Base-by-base conservation (phyloP, 2,888 invertebrate genomes). In the Agrochola lota region DNA sequence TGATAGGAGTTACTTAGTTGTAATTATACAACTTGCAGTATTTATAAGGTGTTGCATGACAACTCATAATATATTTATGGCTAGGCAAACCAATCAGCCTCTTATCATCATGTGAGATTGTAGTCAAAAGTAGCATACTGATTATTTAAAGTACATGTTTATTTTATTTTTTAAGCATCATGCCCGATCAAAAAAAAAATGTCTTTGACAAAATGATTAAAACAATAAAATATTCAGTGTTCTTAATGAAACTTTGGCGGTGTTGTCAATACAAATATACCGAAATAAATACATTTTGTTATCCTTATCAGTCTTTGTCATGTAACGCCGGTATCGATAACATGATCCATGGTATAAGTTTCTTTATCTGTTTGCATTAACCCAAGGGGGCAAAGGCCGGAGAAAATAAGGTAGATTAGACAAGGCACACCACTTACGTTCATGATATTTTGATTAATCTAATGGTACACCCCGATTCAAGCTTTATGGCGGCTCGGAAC, bases 241-340 rank as follows among this genome's bases (percentile, higher is more conserved):
- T 8, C 23, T 55, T 40, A 55, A 30, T 9, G 9, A 74, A 3
- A 59, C 20, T n/a, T 59, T 7, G 8, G n/a, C 30, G 15, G 77
- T 49, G 23, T 57, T 64, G 64, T 64, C 5, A 46, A 35, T 46
- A 64, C 46, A 23, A 77, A 78, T 4, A 78, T 4, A 59, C 35
- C 9, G 26, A n/a, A 66, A 40, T 12, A 66, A 23, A 17, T 26
- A 40, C 2, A 11, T 15, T 46, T 62, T 71, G 15, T 46, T 68
- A 26, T 63, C n/a, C 23, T 57, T 81, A 78, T 69, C 69, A 69
- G 30, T 66, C 17, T 66, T 60, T 83, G 78, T 83, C 57, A 59
- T 71, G 55, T 63, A 35, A 30, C 11, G n/a, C 55, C 20, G 8
- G 1, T 72, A 78, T 78, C 72, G 11, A 79, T 84, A 84, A 52